Evolutionary conservation across 2,888 invertebrate genomes (phyloP).

Genomic region (Oligia strigilis): DNA sequence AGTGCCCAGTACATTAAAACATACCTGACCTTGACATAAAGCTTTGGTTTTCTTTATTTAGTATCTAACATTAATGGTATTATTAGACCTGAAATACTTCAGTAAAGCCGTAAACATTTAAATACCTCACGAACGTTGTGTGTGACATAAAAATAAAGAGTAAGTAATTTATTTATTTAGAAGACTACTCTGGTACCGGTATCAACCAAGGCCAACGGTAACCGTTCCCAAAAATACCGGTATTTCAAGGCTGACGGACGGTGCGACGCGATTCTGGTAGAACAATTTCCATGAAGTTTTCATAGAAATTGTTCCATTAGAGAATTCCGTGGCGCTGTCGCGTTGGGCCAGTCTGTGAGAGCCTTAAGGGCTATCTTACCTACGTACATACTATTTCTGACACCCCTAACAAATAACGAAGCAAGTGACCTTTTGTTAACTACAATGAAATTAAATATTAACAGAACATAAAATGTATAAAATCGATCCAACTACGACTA

Average conservation of each 20-base stretch:
- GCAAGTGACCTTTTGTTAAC: not conserved
- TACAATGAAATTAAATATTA: constrained; percentile 41
- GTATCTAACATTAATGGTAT: not conserved
- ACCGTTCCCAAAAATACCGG: not conserved
- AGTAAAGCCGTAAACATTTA: not conserved
- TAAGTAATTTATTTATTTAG: constrained; percentile 17
- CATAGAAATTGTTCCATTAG: not conserved
- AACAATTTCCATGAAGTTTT: not conserved
- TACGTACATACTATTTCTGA: not conserved
- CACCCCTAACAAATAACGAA: not conserved
- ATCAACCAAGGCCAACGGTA: not conserved
- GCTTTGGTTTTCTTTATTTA: not conserved
- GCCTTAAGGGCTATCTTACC: not conserved
- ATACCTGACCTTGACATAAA: not conserved
- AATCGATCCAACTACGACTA: constrained; percentile 52
- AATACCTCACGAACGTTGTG: not conserved
- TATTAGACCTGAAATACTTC: not conserved
- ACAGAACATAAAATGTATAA: constrained; percentile 49
- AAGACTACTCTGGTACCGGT: not conserved
- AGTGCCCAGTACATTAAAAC: too few species aligned
- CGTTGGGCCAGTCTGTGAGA: too few species aligned
- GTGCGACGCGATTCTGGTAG: not conserved
- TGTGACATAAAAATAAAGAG: not conserved
- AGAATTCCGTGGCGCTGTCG: not conserved
- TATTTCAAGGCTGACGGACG: not conserved